Base-by-base conservation (phyloP, 2,113 vertebrate genomes). In the Melanerpes aurifrons region DNA sequence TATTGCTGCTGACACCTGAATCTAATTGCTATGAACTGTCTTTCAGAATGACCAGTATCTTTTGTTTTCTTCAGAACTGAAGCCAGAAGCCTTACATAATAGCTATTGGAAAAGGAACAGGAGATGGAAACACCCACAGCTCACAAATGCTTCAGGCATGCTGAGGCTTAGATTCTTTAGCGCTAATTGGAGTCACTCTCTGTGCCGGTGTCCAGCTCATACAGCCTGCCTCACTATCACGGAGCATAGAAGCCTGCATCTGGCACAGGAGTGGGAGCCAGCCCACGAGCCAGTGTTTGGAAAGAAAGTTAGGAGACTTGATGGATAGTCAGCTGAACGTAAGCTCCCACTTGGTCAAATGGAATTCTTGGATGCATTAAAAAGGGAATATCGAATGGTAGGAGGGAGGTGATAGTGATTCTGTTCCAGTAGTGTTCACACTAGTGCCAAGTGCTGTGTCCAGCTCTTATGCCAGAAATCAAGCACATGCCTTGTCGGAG, bases 341-440 rank as follows among this genome's bases (percentile, higher is more conserved):
- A 50, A 86, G 87, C 90, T 92, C 89, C 90, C 56, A 47, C 92
- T 96, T 94, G 86, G 94, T 92, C 72, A 94, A 95, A 94, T 95
- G 93, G 82, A 61, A 10, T 80, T 95, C 91, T 96, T 96, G 96
- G 94, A 96, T 87, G 87, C 76, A 20, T 92, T 96, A 94, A 25
- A 96, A 96, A 95, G 95, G 67, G 66, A 94, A 61, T 94, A 91
- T 95, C 78, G 64, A 80, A 89, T 91, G 76, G 48, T 71, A 69
- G 29, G 91, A 76, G 89, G 94, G 93, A 95, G 93, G 85, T 68
- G 86, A n/a, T 31, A 62, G 7, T 58, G 61, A 85, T 87, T 95
- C 93, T 96, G 93, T 93, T 96, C 89, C 82, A 92, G 93, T 94
- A 93, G 89, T 96, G 94, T 89, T 94, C 80, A 71, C 6, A 0